Percentiles rank a stretch among this genome's conserved stretches.
These are phyloP conservation scores for Anisognathus igniventris DNA, from an alignment of 2,797 vertebrate genomes.

Conservation along the genomic window DNA sequence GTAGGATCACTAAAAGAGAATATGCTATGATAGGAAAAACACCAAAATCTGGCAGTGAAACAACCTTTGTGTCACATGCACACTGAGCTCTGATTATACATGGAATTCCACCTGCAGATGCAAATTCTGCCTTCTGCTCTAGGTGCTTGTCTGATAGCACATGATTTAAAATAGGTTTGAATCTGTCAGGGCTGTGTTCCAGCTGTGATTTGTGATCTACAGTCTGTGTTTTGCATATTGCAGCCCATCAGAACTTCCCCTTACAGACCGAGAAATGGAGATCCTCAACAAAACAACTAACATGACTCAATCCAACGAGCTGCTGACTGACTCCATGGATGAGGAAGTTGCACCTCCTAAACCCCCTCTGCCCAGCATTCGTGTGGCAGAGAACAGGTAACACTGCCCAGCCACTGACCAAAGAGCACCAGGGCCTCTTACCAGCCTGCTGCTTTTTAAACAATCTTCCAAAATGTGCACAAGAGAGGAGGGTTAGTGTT, in stretches of 20 bases:
- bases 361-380: conserved; percentile 91
- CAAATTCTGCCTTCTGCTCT: neutral
- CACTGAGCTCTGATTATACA: neutral
- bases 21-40: neutral
- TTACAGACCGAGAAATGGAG: conserved; percentile 87
- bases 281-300: conserved; percentile 82
- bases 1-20: neutral
- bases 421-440: neutral
- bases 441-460: neutral
- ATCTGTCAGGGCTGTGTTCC: neutral
- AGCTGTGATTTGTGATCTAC: neutral
- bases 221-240: conserved; percentile 1
- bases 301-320: conserved; percentile 73
- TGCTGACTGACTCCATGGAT: conserved; percentile 78
- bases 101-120: conserved; percentile 12
- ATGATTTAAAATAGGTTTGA: neutral
- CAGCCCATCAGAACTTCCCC: conserved; percentile 84
- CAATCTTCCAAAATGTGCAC: neutral
- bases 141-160: neutral
- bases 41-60: neutral
- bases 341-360: conserved; percentile 93
- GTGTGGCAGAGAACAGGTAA: conserved; percentile 93
- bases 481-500: neutral
- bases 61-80: neutral
- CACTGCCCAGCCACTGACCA: neutral